Evolutionary conservation across 2,888 invertebrate genomes (phyloP).

Genomic region (Xestia ashworthii): DNA sequence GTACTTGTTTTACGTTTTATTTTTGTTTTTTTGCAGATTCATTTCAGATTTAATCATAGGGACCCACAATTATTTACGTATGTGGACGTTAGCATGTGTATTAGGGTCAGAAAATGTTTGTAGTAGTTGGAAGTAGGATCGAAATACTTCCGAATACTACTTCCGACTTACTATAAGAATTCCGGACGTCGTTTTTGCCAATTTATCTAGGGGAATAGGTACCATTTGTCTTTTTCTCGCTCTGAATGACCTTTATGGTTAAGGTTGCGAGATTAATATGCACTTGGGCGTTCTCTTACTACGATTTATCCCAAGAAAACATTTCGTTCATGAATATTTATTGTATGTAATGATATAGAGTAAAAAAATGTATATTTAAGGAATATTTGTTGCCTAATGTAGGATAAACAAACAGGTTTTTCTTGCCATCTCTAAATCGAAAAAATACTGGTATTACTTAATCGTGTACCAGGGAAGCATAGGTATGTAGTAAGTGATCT

Average conservation of each 20-base stretch:
- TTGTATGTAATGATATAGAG: too few relatives aligned
- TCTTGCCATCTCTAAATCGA: background rate
- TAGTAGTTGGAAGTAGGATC: background rate
- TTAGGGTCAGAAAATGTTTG: conserved; percentile 14
- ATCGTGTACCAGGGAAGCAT: conserved; percentile 29
- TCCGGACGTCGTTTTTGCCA: conserved; percentile 21
- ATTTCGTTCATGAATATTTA: too few relatives aligned
- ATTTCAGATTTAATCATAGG: too few relatives aligned
- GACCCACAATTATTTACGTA: background rate
- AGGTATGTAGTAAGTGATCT: conserved; percentile 25
- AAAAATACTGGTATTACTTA: background rate
- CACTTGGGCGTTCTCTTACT: background rate
- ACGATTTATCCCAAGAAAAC: background rate
- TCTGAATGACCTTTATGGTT: conserved; percentile 9
- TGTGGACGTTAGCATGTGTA: background rate
- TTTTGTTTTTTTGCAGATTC: background rate
- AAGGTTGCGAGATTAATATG: conserved; percentile 26
- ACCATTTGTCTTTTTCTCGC: conserved; percentile 5
- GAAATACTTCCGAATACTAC: too few relatives aligned
- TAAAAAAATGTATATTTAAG: too few relatives aligned
- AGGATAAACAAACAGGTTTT: background rate
- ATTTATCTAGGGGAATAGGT: conserved; percentile 25
- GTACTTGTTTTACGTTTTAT: background rate
- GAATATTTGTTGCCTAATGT: background rate
- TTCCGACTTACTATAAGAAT: background rate